Conservation (phyloP, 1,140 invertebrate species). For the Wiebesia pumilae region DNA sequence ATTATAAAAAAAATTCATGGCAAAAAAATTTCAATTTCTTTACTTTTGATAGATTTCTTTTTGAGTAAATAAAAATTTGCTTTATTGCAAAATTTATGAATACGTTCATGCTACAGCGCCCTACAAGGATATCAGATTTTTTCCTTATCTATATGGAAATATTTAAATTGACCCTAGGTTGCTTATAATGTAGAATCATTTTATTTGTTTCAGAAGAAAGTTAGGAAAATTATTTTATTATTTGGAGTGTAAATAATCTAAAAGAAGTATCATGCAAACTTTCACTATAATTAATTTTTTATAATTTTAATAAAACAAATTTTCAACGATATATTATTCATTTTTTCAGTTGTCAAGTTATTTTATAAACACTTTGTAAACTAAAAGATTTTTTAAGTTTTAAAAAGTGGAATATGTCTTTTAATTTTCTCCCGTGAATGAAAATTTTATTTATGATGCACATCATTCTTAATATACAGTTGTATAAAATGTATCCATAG, state of each 20-base stretch:
- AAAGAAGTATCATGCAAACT: too few species aligned
- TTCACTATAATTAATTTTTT: too few species aligned
- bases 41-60: neutral
- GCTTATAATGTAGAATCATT: too few species aligned
- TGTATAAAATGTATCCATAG: constrained; percentile 25
- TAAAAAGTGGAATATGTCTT: neutral
- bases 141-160: constrained; percentile 52
- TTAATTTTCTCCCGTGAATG: neutral
- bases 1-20: neutral
- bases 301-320: too few species aligned
- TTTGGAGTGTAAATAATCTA: neutral
- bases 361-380: neutral
- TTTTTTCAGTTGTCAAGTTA: too few species aligned
- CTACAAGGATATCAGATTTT: constrained; percentile 53
- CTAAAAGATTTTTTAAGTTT: neutral
- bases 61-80: neutral
- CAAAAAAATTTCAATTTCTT: constrained; percentile 26
- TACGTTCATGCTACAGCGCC: constrained; percentile 40
- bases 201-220: neutral
- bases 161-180: too few species aligned
- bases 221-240: neutral
- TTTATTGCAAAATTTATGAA: neutral
- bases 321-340: too few species aligned
- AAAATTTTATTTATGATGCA: neutral
- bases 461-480: constrained; percentile 8